Percentiles rank a stretch among this genome's conserved stretches.
Evolutionary conservation across 2,797 vertebrate genomes (phyloP).

Genomic region (Nothura maculosa): DNA sequence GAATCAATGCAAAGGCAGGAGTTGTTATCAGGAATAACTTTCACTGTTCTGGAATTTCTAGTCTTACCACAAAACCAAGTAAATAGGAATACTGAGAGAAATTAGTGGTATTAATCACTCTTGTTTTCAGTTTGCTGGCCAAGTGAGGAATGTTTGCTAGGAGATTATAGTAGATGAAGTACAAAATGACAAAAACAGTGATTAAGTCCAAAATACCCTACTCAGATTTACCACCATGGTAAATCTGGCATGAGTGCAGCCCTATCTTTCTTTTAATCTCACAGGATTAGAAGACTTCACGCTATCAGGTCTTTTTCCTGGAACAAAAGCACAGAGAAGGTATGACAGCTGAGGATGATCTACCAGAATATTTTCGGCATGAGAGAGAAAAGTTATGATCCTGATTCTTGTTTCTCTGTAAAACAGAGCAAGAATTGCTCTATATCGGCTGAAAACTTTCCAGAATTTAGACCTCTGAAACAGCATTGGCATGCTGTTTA

Average conservation of each 20-base stretch:
- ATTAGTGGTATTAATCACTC: rapidly evolving
- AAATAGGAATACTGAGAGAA: background rate
- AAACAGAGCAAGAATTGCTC: background rate
- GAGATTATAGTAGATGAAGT: background rate
- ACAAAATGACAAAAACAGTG: background rate
- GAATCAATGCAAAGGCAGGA: background rate
- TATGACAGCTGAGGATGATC: background rate
- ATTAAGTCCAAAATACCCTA: background rate
- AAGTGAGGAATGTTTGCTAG: background rate
- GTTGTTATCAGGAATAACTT: background rate
- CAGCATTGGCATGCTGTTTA: background rate
- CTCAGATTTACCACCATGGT: background rate
- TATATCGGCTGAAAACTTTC: background rate
- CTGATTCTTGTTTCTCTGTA: background rate
- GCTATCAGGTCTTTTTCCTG: background rate
- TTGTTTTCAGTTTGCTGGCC: background rate
- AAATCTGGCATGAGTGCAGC: background rate
- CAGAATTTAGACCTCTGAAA: background rate
- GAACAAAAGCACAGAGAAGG: background rate
- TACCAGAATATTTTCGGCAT: background rate
- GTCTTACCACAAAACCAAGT: background rate
- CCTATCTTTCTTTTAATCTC: background rate
- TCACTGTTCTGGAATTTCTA: background rate
- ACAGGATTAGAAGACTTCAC: background rate
- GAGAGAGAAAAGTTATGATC: background rate